A percentile compares a stretch with the other conserved stretches of the same genome.
These are phyloP conservation scores for Chelon labrosus DNA, from an alignment of 2,797 vertebrate genomes.

Conservation along the genomic window DNA sequence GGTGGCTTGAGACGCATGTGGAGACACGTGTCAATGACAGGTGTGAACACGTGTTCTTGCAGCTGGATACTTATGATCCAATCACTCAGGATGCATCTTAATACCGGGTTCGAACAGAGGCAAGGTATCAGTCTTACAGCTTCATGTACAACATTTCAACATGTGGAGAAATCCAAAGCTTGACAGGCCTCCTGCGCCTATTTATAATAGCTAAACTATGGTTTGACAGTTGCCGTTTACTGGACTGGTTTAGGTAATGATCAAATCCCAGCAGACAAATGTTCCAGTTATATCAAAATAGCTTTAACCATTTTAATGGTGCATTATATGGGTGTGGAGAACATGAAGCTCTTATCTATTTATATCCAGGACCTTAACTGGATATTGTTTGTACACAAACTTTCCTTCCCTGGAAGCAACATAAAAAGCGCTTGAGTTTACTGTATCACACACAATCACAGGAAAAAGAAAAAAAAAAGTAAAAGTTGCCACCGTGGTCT, in stretches of 20 bases:
- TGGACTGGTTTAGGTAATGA: constrained; percentile 3
- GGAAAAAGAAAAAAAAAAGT: constrained; percentile 36
- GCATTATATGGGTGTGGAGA: constrained; percentile 48
- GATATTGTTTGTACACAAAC: constrained; percentile 12
- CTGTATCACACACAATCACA: constrained; percentile 61
- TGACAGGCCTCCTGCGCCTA: neutral
- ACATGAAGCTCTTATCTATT: constrained; percentile 39
- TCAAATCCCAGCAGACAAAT: constrained; percentile 42
- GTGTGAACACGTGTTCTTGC: too few species aligned
- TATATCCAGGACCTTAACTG: constrained; percentile 36
- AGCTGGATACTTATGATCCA: too few species aligned
- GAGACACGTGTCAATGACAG: too few species aligned
- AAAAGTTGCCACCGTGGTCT: constrained; percentile 42
- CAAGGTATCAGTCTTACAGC: neutral
- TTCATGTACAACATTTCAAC: neutral
- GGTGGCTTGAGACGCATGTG: too few species aligned
- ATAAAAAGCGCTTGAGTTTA: constrained; percentile 42
- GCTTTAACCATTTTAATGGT: constrained; percentile 49
- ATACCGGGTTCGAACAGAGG: too few species aligned
- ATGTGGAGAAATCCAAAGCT: constrained; percentile 2
- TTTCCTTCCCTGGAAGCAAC: constrained; percentile 37
- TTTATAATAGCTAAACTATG: constrained; percentile 9
- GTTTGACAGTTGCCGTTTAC: constrained; percentile 11
- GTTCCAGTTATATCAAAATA: constrained; percentile 31
- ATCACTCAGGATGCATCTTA: too few species aligned